These are phyloP conservation scores for Agapornis canus DNA, from an alignment of 2,797 vertebrate genomes.

Conservation along the genomic window DNA sequence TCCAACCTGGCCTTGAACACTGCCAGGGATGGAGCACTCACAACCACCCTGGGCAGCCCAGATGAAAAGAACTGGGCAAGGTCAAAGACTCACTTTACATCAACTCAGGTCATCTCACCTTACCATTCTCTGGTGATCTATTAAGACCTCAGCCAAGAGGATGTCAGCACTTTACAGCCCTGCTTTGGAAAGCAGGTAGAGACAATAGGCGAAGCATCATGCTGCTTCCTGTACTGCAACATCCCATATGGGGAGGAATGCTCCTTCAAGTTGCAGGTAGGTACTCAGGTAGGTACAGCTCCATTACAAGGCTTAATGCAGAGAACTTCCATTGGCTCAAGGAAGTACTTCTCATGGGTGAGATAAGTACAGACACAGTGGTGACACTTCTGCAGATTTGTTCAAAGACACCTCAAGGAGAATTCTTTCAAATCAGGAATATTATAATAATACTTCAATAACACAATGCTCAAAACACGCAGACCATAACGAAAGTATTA, in stretches of 20 bases:
- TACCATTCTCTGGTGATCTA: fast-evolving
- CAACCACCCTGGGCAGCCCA: too few relatives aligned
- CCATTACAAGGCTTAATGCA: fast-evolving
- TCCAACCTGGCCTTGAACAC: too few relatives aligned
- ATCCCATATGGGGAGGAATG: neutral
- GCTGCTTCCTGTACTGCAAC: neutral
- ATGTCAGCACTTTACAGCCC: neutral
- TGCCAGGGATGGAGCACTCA: too few relatives aligned
- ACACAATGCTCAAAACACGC: fast-evolving
- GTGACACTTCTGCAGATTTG: neutral
- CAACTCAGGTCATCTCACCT: neutral
- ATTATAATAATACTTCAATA: neutral
- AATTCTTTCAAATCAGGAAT: neutral
- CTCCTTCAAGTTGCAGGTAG: neutral
- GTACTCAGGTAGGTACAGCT: neutral
- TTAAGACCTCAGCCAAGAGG: neutral
- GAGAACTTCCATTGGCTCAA: neutral
- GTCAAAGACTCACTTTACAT: fast-evolving
- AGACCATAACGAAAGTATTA: fast-evolving
- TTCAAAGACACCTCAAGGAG: neutral
- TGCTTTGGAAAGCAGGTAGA: neutral
- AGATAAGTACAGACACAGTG: neutral
- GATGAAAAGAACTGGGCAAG: neutral
- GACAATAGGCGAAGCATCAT: neutral
- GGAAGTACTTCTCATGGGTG: neutral